A percentile compares a stretch with the other conserved stretches of the same genome.
phyloP scores from a whole-genome alignment of 2,888 invertebrate genomes.

The Lagria hirta region DNA sequence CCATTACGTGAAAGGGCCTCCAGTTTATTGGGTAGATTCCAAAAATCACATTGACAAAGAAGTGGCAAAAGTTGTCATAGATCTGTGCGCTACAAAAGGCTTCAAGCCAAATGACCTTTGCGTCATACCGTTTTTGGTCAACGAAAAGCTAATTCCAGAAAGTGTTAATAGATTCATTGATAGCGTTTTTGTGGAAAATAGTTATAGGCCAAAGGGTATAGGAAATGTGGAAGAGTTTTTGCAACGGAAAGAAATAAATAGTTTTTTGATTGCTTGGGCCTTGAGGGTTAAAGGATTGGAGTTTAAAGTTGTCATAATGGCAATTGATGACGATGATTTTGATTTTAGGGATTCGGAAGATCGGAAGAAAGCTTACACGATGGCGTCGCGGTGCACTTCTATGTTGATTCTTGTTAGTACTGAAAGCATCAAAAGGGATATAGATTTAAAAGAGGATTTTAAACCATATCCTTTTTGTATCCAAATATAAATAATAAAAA shows the following conservation, averaged over 20 bases:
- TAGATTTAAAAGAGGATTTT: constrained; percentile 38
- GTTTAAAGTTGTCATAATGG: constrained; percentile 50
- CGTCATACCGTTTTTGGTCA: constrained; percentile 47
- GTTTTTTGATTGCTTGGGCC: constrained; percentile 48
- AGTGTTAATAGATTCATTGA: constrained; percentile 45
- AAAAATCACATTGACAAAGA: constrained; percentile 29
- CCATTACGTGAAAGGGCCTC: constrained; percentile 45
- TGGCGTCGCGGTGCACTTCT: constrained; percentile 49
- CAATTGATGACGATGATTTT: constrained; percentile 49
- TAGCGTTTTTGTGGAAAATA: constrained; percentile 45
- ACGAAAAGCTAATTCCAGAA: constrained; percentile 38
- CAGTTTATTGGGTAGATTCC: constrained; percentile 46
- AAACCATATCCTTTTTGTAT: constrained; percentile 43
- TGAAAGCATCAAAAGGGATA: constrained; percentile 35
- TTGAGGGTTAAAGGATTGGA: constrained; percentile 50
- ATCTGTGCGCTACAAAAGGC: constrained; percentile 49
- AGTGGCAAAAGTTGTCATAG: constrained; percentile 44
- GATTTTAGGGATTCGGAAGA: constrained; percentile 47
- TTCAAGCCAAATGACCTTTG: constrained; percentile 49
- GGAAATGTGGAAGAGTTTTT: constrained; percentile 47
- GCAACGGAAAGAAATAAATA: constrained; percentile 39
- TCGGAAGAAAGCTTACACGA: constrained; percentile 48
- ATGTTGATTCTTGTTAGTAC: constrained; percentile 45
- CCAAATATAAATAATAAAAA: constrained; percentile 14
- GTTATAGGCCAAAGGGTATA: constrained; percentile 44